These are phyloP conservation scores for Selenia dentaria DNA, from an alignment of 2,888 invertebrate genomes.

Conservation along the genomic window DNA sequence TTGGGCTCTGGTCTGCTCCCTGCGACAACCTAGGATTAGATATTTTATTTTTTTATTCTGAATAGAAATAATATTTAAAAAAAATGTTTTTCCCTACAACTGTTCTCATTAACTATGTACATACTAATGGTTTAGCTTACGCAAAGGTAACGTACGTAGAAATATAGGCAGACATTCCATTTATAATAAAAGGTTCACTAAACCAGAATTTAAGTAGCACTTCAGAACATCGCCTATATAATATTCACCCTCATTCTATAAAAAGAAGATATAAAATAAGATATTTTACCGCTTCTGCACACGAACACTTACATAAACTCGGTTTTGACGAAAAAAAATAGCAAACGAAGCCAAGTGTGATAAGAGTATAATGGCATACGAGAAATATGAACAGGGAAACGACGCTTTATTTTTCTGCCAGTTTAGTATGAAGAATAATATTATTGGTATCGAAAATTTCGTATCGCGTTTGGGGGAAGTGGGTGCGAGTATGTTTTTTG, in stretches of 20 bases:
- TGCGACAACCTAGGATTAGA: too few species aligned
- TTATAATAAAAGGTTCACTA: neutral
- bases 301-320: constrained; percentile 11
- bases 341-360: constrained; percentile 17
- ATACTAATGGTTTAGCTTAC: too few species aligned
- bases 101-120: too few species aligned
- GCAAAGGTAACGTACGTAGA: too few species aligned
- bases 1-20: too few species aligned
- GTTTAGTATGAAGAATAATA: constrained; percentile 21
- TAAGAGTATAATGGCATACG: constrained; percentile 21
- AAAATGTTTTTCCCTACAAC: too few species aligned
- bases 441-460: constrained; percentile 14
- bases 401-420: constrained; percentile 17
- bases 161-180: too few species aligned
- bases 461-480: constrained; percentile 2
- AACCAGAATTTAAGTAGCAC: neutral
- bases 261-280: constrained; percentile 7
- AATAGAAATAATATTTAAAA: too few species aligned
- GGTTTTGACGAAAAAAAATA: constrained; percentile 8
- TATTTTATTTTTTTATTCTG: too few species aligned
- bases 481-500: neutral
- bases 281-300: constrained; percentile 4
- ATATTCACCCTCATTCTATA: constrained; percentile 2
- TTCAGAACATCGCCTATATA: neutral
- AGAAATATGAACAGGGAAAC: constrained; percentile 20